Conservation (phyloP, 2,888 invertebrate genomes). For the Nemotelus nigrinus region DNA sequence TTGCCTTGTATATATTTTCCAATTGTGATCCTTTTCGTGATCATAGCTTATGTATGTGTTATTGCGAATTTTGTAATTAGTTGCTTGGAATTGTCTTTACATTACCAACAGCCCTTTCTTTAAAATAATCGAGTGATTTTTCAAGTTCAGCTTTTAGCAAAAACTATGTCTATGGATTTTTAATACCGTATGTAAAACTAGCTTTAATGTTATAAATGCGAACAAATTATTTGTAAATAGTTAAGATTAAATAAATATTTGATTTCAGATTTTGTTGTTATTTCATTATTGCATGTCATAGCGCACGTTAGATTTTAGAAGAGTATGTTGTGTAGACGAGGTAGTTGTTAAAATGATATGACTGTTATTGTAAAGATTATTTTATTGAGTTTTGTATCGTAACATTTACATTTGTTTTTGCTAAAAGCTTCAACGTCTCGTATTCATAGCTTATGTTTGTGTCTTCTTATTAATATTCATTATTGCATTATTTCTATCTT, state of each 20-base stretch:
- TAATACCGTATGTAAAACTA: neutral
- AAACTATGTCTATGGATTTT: neutral
- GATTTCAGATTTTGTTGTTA: neutral
- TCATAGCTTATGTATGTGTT: conserved; percentile 6
- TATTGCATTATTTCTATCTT: neutral
- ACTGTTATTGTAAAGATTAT: no score
- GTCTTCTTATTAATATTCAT: neutral
- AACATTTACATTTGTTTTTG: conserved; percentile 21
- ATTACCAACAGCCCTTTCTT: no score
- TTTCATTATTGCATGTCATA: conserved; percentile 19
- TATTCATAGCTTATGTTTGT: neutral
- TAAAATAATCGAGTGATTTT: no score
- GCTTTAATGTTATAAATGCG: neutral
- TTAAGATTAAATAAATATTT: conserved; percentile 3
- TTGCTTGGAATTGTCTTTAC: neutral
- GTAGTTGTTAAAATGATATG: no score
- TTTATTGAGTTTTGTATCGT: no score
- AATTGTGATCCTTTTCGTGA: neutral
- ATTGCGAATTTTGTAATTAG: neutral
- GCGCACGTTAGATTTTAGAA: no score
- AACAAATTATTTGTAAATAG: conserved; percentile 1
- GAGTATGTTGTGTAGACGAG: no score
- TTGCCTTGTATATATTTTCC: no score
- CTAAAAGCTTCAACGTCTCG: conserved; percentile 21
- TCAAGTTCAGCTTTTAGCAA: conserved; percentile 20